phyloP scores from a whole-genome alignment of 2,888 invertebrate genomes.

The Agonum fuliginosum region DNA sequence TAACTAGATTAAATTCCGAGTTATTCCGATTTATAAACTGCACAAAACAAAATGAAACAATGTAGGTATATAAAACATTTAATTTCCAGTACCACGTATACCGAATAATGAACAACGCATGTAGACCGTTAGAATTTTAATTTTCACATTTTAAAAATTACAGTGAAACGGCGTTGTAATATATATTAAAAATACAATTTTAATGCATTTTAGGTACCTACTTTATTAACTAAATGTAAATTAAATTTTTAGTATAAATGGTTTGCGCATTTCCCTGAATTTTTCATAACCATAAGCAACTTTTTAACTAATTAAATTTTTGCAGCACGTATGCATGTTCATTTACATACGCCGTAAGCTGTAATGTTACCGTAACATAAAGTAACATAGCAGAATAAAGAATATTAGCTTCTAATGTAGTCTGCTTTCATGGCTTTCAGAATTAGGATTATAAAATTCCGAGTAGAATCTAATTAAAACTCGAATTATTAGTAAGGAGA shows the following conservation, averaged over 20 bases:
- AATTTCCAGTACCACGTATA: no score
- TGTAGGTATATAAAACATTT: no score
- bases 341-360: constrained; percentile 40
- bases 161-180: neutral
- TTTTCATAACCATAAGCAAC: constrained; percentile 39
- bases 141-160: neutral
- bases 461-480: constrained; percentile 4
- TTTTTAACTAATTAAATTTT: constrained; percentile 45
- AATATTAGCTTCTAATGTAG: constrained; percentile 23
- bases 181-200: constrained; percentile 5
- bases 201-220: constrained; percentile 15
- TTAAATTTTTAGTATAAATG: constrained; percentile 17
- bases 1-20: no score
- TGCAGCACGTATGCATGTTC: constrained; percentile 23
- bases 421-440: constrained; percentile 2
- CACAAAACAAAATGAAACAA: no score
- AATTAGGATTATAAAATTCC: constrained; percentile 3
- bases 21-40: no score
- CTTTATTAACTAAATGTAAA: constrained; percentile 6
- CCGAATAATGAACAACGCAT: neutral
- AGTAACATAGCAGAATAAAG: constrained; percentile 12
- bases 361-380: constrained; percentile 15
- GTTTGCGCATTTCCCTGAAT: neutral
- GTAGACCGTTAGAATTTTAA: neutral
- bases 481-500: neutral